phyloP scores from a whole-genome alignment of 2,888 invertebrate genomes.

The Nezara viridula region DNA sequence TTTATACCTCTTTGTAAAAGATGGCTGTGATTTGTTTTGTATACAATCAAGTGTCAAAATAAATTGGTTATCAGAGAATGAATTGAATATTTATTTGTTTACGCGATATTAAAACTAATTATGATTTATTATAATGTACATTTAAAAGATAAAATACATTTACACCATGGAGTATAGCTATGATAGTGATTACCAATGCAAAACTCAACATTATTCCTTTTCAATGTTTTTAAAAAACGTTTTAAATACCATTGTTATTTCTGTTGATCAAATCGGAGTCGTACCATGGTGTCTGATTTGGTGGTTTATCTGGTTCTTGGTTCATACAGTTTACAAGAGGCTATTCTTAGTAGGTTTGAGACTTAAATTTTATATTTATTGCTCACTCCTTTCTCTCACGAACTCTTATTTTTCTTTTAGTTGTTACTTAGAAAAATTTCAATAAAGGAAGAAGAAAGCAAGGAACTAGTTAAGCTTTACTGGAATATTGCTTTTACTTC shows the following conservation, averaged over 20 bases:
- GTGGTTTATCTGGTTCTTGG: constrained; percentile 62
- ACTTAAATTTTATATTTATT: neutral
- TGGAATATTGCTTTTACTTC: constrained; percentile 62
- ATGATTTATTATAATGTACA: neutral
- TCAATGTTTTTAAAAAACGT: constrained; percentile 50
- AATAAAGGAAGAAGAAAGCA: constrained; percentile 58
- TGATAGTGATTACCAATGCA: neutral
- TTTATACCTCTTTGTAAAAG: neutral
- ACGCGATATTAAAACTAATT: neutral
- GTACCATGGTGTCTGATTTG: constrained; percentile 62
- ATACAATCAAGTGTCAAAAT: neutral
- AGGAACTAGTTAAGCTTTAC: constrained; percentile 60
- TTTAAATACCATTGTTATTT: constrained; percentile 60
- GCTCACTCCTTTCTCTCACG: neutral
- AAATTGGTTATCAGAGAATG: neutral
- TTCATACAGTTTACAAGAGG: constrained; percentile 60
- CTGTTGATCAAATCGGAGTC: constrained; percentile 62
- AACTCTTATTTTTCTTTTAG: constrained; percentile 50
- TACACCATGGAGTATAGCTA: neutral
- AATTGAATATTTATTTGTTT: neutral
- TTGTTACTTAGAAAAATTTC: constrained; percentile 55
- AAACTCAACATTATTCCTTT: neutral
- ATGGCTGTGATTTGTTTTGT: neutral
- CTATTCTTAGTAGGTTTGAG: constrained; percentile 59
- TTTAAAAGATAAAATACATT: neutral